Conservation (phyloP, 2,888 invertebrate species). For the Sarcophaga subvicina region DNA sequence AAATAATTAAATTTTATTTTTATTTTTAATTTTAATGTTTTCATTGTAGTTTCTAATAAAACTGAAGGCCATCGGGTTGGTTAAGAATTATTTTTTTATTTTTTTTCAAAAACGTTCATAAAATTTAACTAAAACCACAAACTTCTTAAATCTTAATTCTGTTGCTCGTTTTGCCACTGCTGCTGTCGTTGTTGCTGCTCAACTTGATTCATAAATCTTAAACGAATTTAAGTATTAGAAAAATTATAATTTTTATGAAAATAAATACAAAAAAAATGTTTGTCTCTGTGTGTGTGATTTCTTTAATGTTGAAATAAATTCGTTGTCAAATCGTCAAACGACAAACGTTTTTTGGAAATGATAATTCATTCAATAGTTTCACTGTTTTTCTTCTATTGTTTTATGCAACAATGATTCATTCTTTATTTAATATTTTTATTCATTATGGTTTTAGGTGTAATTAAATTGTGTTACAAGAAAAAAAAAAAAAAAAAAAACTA, state of each 20-base stretch:
- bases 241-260: background rate
- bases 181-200: background rate
- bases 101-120: conserved; percentile 4
- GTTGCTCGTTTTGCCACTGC: background rate
- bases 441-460: conserved; percentile 8
- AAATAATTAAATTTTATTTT: background rate
- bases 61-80: conserved; percentile 47
- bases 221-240: background rate
- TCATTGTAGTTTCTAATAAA: conserved; percentile 20
- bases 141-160: background rate
- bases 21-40: background rate
- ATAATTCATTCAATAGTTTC: conserved; percentile 53
- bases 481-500: too few species aligned
- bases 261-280: background rate
- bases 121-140: background rate
- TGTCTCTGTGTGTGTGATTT: background rate
- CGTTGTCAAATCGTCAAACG: background rate
- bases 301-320: conserved; percentile 19
- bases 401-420: conserved; percentile 52
- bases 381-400: background rate
- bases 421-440: conserved; percentile 17
- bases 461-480: conserved; percentile 28
- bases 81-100: conserved; percentile 35
- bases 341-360: background rate
- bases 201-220: conserved; percentile 39